Conservation (phyloP, 92 coral and sea anemone species). For the Phenganax marumi region DNA sequence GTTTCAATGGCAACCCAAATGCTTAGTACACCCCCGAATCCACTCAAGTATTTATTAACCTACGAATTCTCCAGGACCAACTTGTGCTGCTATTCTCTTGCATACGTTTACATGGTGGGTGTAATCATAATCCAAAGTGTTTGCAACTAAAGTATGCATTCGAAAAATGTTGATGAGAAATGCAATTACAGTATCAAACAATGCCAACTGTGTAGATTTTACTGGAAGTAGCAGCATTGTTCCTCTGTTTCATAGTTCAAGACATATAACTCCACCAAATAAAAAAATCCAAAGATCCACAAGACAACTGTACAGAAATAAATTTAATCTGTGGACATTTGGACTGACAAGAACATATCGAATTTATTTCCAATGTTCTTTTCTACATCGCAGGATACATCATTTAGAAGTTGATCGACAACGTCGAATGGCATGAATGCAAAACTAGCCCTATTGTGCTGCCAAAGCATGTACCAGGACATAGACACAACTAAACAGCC, state of each 20-base stretch:
- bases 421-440: neutral
- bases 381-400: conserved; percentile 9
- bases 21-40: neutral
- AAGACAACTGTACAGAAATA: neutral
- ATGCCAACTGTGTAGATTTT: neutral
- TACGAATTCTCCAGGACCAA: neutral
- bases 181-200: neutral
- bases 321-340: neutral
- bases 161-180: neutral
- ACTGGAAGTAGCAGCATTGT: neutral
- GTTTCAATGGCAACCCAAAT: neutral
- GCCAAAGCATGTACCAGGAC: neutral
- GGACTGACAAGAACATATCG: neutral
- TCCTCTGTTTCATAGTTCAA: neutral
- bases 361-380: neutral
- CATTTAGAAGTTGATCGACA: neutral
- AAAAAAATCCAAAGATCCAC: neutral
- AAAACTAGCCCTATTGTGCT: neutral
- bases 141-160: neutral
- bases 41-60: neutral
- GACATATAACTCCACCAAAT: neutral
- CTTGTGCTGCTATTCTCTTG: neutral
- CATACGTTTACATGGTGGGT: neutral
- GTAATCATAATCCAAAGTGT: neutral
- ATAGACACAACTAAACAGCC: neutral